Evolutionary conservation across 2,797 vertebrate genomes (phyloP).

Genomic region (Sebastes hubbsi): DNA sequence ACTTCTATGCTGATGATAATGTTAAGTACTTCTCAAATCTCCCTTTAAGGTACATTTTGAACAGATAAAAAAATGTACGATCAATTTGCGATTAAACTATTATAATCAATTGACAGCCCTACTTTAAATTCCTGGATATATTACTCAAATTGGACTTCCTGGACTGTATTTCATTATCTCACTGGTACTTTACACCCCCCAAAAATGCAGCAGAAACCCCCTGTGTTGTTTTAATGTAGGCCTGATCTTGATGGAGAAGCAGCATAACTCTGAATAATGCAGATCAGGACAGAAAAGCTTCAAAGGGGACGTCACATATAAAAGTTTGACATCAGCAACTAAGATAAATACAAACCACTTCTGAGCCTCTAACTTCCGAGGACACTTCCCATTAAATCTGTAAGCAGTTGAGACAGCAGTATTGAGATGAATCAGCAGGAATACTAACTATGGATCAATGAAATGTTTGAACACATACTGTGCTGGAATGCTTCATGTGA

Average conservation of each 20-base stretch:
- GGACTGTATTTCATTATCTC: neutral
- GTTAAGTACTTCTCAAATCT: no score
- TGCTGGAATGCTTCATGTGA: neutral
- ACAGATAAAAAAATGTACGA: no score
- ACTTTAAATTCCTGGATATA: neutral
- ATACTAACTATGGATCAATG: constrained; percentile 25
- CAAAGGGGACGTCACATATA: constrained; percentile 8
- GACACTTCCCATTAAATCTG: neutral
- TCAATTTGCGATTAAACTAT: no score
- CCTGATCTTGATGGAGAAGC: neutral
- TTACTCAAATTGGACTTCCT: neutral
- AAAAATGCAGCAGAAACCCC: neutral
- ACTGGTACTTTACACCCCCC: neutral
- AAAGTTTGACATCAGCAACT: constrained; percentile 22
- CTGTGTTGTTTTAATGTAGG: neutral
- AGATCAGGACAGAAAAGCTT: neutral
- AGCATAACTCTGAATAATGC: neutral
- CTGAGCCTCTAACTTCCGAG: constrained; percentile 1
- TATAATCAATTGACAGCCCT: no score
- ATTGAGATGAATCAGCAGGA: constrained; percentile 10
- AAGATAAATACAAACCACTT: constrained; percentile 15
- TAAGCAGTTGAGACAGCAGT: neutral
- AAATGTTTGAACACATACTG: constrained; percentile 5
- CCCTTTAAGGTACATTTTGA: no score
- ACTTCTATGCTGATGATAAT: no score